These are phyloP conservation scores for Planiliza haematocheilus DNA, from an alignment of 2,113 vertebrate genomes.

Conservation along the genomic window DNA sequence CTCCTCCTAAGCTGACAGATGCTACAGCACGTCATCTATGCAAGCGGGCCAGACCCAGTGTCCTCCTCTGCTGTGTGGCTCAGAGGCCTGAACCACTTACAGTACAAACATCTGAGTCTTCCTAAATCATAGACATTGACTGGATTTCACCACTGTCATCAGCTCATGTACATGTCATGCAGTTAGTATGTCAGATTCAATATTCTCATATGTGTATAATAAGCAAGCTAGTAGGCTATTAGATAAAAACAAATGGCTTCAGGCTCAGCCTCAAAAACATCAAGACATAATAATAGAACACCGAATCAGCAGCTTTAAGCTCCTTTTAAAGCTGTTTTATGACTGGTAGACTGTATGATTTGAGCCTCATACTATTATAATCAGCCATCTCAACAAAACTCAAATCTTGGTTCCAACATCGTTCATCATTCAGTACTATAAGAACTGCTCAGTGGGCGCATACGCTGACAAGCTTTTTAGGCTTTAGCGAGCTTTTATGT, in stretches of 20 bases:
- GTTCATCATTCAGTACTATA: not conserved
- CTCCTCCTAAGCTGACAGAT: not conserved
- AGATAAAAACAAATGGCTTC: too few relatives aligned
- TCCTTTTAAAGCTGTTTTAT: not conserved
- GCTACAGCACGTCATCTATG: not conserved
- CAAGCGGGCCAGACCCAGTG: not conserved
- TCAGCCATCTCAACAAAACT: not conserved
- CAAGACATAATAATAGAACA: not conserved
- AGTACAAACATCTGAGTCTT: not conserved
- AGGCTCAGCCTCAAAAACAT: not conserved
- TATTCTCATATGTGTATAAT: too few relatives aligned
- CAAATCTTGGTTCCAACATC: not conserved
- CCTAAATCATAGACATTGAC: constrained; percentile 4
- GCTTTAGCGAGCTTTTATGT: not conserved
- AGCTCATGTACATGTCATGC: too few relatives aligned
- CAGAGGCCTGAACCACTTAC: not conserved
- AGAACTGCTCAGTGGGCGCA: not conserved
- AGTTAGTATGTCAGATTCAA: too few relatives aligned
- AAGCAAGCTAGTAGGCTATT: not conserved
- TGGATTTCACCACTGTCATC: not conserved
- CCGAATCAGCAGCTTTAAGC: not conserved
- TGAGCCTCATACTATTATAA: not conserved
- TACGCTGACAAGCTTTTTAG: not conserved
- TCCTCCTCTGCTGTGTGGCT: not conserved
- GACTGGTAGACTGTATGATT: not conserved